Evolutionary conservation across 2,888 invertebrate genomes (phyloP).

Genomic region (Lepas anatifera): DNA sequence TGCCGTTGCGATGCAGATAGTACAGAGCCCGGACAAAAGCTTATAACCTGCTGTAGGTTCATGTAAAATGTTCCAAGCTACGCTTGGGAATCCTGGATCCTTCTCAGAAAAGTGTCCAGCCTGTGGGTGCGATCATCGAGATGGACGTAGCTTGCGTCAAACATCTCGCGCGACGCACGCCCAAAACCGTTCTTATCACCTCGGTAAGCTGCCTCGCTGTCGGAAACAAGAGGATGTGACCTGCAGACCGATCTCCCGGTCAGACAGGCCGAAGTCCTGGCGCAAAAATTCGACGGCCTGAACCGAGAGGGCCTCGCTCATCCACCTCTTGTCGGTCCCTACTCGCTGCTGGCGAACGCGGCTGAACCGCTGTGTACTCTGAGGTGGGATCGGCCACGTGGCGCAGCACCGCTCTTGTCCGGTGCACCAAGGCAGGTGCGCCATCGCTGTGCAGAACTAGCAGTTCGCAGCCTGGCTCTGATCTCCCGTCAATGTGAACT

Average conservation of each 20-base stretch:
- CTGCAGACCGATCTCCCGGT: background rate
- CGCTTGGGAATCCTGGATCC: background rate
- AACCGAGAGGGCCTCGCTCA: too few relatives aligned
- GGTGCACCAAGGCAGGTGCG: background rate
- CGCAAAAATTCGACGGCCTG: too few relatives aligned
- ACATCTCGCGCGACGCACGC: background rate
- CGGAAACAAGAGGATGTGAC: background rate
- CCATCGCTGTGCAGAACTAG: too few relatives aligned
- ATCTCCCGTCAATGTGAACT: background rate
- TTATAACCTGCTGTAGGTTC: background rate
- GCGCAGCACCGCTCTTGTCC: background rate
- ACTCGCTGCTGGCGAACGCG: too few relatives aligned
- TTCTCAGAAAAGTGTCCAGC: background rate
- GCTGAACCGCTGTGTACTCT: background rate
- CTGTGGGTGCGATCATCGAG: background rate
- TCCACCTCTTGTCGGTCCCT: too few relatives aligned
- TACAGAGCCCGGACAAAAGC: background rate
- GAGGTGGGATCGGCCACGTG: background rate
- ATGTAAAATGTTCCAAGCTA: background rate
- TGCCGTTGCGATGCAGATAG: background rate
- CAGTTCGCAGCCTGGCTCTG: background rate
- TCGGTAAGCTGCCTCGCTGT: background rate
- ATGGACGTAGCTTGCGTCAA: background rate
- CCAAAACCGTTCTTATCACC: background rate
- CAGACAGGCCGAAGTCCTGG: too few relatives aligned